Evolutionary conservation across 1,140 invertebrate genomes (phyloP), one percentile per base, ranked within the genome.

Genomic region (Bombus cullumanus): DNA sequence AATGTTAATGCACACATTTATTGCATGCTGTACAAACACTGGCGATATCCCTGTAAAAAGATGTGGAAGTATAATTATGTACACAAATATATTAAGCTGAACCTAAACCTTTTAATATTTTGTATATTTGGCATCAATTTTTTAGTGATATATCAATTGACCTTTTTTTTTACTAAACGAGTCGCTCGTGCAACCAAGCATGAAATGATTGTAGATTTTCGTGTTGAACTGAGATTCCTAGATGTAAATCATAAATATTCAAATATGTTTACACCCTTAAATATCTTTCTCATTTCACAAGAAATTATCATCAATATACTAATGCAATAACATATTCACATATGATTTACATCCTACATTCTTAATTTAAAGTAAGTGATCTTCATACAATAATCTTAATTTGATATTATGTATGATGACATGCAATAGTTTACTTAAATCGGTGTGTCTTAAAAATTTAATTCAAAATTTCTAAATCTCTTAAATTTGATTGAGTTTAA

Each of bases 11-110:
- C 80, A 83, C 81, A 90, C 85, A 90, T 90, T 77, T 88, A 88
- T 86, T 88, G 81, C 88, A 89, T 89, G 88, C 88, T 89, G 83
- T 89, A 86, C 88, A 89, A 68, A 89, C 86, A 89, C 81, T 89
- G 77, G 34, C 85, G 71, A 75, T 57, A 88, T 89, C 66, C 66
- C 66, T 89, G 88, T 68, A 69, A 86, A 88, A 89, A 89, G 18
- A 85, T 85, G 79, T 85, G 69, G 71, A 85, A 81, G 79, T 81
- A 85, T 73, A 85, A 68, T 85, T 81, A 85, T 85, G 79, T 85
- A 85, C 83, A 85, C 25, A 53, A 80, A 85, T 59, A 81, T 74
- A 85, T 81, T 74, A 47, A 73, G 43, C 53, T 69, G 77, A 81
- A 85, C 34, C 68, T 85, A 72, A 85, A 74, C 59, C 41, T 73